Percentiles rank a stretch among this genome's conserved stretches.
Evolutionary conservation across 2,113 vertebrate genomes (phyloP).

Genomic region (Etheostoma spectabile): DNA sequence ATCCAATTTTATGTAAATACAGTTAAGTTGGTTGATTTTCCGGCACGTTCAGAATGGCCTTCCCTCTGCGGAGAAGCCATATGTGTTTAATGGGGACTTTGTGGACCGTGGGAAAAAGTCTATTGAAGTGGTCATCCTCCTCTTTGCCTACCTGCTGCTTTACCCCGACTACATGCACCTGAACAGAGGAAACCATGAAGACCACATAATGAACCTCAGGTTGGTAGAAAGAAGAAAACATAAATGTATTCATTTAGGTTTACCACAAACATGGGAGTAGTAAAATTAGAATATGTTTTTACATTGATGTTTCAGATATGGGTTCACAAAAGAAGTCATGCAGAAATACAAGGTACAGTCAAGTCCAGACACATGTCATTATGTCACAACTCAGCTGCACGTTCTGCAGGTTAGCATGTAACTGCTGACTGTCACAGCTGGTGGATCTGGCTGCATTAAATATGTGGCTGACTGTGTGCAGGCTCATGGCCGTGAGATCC

Average conservation of each 20-base stretch:
- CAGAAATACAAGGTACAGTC: slow-evolving; percentile 93
- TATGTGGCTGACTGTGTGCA: slow-evolving; percentile 59
- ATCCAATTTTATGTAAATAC: neutral
- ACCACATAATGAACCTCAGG: slow-evolving; percentile 97
- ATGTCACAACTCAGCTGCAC: neutral
- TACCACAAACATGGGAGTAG: neutral
- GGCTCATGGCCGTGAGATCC: slow-evolving; percentile 88
- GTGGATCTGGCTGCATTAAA: neutral
- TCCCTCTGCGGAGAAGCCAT: slow-evolving; percentile 90
- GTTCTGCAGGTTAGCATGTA: neutral
- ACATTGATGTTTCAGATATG: slow-evolving; percentile 88
- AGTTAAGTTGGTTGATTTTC: neutral
- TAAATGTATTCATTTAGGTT: neutral
- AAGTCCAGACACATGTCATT: neutral
- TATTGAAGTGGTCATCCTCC: slow-evolving; percentile 90
- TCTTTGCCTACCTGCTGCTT: slow-evolving; percentile 92
- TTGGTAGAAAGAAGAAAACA: slow-evolving; percentile 44
- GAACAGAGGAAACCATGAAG: slow-evolving; percentile 98
- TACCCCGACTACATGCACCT: slow-evolving; percentile 93
- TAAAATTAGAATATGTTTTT: neutral
- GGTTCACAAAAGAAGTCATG: slow-evolving; percentile 95
- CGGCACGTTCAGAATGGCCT: slow-evolving; percentile 90
- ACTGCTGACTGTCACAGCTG: neutral
- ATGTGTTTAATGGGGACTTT: slow-evolving; percentile 98
- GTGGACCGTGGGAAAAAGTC: slow-evolving; percentile 96